phyloP scores from a whole-genome alignment of 1,140 invertebrate species.

The Zaprionus taronus region DNA sequence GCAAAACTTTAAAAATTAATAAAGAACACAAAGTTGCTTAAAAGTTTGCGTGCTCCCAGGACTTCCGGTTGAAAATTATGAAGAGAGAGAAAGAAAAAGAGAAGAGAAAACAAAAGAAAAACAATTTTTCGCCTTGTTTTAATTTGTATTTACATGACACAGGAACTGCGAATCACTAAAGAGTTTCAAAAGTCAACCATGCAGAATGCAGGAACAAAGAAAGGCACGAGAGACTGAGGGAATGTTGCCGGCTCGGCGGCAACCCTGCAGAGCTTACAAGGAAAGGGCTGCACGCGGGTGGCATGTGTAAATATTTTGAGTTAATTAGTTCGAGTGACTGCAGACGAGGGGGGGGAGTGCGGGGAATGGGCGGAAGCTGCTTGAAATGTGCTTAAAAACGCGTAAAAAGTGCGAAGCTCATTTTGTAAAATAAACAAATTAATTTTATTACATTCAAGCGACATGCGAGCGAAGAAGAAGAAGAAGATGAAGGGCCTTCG shows the following conservation, averaged over 20 bases:
- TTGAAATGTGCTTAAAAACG: constrained; percentile 66
- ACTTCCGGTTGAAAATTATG: constrained; percentile 19
- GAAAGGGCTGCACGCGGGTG: constrained; percentile 17
- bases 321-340: constrained; percentile 65
- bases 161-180: constrained; percentile 38
- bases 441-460: constrained; percentile 65
- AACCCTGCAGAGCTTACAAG: neutral
- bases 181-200: constrained; percentile 54
- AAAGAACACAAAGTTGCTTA: constrained; percentile 35
- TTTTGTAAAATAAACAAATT: constrained; percentile 78
- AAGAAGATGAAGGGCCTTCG: neutral
- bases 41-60: constrained; percentile 39
- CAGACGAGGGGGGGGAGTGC: neutral
- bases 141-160: constrained; percentile 72
- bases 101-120: constrained; percentile 22
- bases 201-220: constrained; percentile 36
- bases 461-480: constrained; percentile 22
- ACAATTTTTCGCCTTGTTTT: constrained; percentile 48
- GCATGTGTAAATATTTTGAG: constrained; percentile 75
- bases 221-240: neutral
- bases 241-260: neutral
- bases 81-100: constrained; percentile 1
- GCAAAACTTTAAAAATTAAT: constrained; percentile 52
- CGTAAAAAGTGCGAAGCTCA: constrained; percentile 69
- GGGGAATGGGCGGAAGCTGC: constrained; percentile 13